A percentile compares a stretch with the other conserved stretches of the same genome.
Conservation (phyloP, 2,888 invertebrate genomes). For the Dromius quadrimaculatus region DNA sequence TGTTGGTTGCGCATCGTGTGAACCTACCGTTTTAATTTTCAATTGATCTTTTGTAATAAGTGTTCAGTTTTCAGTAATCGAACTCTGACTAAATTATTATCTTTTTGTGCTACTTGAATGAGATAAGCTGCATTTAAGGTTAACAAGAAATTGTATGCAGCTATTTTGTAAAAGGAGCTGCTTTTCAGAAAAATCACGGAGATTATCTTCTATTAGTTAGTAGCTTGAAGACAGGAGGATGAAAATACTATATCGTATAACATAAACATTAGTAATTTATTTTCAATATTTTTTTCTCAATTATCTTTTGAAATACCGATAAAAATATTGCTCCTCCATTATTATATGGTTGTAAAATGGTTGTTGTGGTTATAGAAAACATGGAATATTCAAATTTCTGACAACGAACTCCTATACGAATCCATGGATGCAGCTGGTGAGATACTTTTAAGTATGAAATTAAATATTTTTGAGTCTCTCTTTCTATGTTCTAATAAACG, state of each 20-base stretch:
- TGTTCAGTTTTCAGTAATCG: slow-evolving; percentile 31
- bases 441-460: no score
- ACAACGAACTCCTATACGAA: no score
- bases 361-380: no score
- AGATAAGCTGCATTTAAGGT: slow-evolving; percentile 25
- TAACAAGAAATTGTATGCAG: slow-evolving; percentile 35
- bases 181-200: slow-evolving; percentile 26
- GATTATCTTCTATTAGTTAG: slow-evolving; percentile 30
- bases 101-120: slow-evolving; percentile 37
- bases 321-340: neutral
- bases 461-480: no score
- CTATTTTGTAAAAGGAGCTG: slow-evolving; percentile 32
- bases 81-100: slow-evolving; percentile 32
- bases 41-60: slow-evolving; percentile 46
- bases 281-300: slow-evolving; percentile 24
- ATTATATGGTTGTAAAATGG: no score
- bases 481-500: no score
- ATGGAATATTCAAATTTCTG: no score
- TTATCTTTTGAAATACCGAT: slow-evolving; percentile 1
- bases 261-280: slow-evolving; percentile 29
- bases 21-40: slow-evolving; percentile 50
- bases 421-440: no score
- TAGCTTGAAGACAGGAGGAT: slow-evolving; percentile 6
- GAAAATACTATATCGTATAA: slow-evolving; percentile 16
- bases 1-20: slow-evolving; percentile 47